Conservation (phyloP, 2,888 invertebrate genomes). For the Noctua janthina region DNA sequence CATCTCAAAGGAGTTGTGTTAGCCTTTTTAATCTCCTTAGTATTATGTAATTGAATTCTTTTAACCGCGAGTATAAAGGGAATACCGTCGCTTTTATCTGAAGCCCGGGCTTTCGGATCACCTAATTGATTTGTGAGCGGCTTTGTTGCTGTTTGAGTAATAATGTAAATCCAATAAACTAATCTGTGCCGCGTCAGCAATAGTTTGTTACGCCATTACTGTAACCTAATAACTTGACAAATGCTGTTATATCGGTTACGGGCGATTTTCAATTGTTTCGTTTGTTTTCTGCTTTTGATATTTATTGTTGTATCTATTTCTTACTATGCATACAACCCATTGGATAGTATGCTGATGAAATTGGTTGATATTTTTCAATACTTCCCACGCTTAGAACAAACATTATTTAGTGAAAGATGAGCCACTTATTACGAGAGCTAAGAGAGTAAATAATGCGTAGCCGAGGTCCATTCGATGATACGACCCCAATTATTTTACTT, state of each 20-base stretch:
- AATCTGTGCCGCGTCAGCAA: conserved; percentile 49
- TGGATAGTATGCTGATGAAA: neutral
- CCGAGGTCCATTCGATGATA: conserved; percentile 25
- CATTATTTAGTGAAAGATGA: neutral
- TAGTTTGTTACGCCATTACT: conserved; percentile 55
- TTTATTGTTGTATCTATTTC: neutral
- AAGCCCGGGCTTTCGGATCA: conserved; percentile 81
- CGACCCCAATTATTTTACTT: conserved; percentile 26
- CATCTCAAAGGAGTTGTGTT: conserved; percentile 86
- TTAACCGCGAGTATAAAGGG: conserved; percentile 86
- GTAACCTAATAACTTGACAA: conserved; percentile 55
- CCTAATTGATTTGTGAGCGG: conserved; percentile 83
- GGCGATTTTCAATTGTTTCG: conserved; percentile 39
- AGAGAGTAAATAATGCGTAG: conserved; percentile 9
- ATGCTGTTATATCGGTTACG: conserved; percentile 45
- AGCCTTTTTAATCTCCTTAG: conserved; percentile 87
- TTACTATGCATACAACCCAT: neutral
- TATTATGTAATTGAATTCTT: conserved; percentile 89
- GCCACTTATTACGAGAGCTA: neutral
- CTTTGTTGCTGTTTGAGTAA: conserved; percentile 77
- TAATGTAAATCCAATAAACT: conserved; percentile 70
- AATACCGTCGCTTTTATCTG: conserved; percentile 85
- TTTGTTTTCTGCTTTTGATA: conserved; percentile 14
- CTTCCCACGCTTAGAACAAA: neutral
- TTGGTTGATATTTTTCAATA: neutral